Conservation (phyloP, 2,113 vertebrate species). For the Bostrychus sinensis region DNA sequence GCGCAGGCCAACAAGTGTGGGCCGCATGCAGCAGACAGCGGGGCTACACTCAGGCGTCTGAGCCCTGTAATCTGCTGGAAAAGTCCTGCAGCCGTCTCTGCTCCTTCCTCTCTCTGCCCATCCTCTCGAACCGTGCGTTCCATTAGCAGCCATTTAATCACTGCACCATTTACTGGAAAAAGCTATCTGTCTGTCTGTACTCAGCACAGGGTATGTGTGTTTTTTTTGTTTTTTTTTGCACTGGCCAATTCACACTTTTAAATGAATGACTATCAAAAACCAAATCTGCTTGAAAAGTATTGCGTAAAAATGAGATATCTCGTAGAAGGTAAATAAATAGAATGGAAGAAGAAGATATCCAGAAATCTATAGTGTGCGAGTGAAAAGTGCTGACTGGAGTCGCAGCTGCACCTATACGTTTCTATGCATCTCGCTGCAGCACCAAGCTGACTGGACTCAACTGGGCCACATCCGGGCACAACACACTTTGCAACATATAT, state of each 20-base stretch:
- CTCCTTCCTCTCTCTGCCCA: constrained; percentile 50
- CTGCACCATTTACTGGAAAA: constrained; percentile 73
- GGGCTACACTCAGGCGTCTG: constrained; percentile 40
- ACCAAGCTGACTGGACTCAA: constrained; percentile 40
- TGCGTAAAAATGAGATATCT: not conserved
- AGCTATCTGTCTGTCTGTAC: constrained; percentile 51
- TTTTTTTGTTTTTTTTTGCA: too few species aligned
- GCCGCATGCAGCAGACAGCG: constrained; percentile 36
- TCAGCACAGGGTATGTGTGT: constrained; percentile 9
- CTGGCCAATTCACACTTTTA: constrained; percentile 16
- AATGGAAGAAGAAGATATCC: constrained; percentile 43
- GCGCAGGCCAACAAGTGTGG: constrained; percentile 21
- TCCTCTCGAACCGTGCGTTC: constrained; percentile 48
- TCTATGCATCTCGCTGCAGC: constrained; percentile 46
- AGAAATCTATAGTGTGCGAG: constrained; percentile 32
- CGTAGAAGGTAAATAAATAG: constrained; percentile 14
- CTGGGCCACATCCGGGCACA: constrained; percentile 21
- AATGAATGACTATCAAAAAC: not conserved
- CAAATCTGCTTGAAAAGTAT: not conserved
- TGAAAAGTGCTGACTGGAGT: constrained; percentile 50
- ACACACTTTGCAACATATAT: not conserved
- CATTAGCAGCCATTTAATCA: constrained; percentile 77
- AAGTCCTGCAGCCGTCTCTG: constrained; percentile 41
- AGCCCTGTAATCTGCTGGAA: constrained; percentile 23
- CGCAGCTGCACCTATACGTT: constrained; percentile 47